A percentile compares a stretch with the other conserved stretches of the same genome.
These are phyloP conservation scores for Zapornia atra DNA, from an alignment of 2,113 vertebrate genomes.

Conservation along the genomic window DNA sequence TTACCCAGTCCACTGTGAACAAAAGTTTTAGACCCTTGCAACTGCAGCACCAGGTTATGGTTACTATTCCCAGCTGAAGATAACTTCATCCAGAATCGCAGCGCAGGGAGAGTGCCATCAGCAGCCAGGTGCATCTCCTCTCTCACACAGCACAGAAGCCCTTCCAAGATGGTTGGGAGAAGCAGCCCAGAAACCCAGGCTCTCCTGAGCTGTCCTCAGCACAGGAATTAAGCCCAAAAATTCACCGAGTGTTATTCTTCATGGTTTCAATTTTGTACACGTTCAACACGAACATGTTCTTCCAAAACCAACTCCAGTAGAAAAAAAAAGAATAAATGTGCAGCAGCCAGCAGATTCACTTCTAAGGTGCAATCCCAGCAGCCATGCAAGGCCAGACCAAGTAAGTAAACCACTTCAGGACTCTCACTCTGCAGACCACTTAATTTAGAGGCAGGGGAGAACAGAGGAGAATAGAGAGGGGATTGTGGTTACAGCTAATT, in stretches of 20 bases:
- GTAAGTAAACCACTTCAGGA: neutral
- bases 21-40: neutral
- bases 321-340: neutral
- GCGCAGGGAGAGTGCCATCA: neutral
- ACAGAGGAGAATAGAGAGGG: neutral
- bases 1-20: neutral
- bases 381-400: neutral
- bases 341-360: constrained; percentile 1
- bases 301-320: constrained; percentile 22
- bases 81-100: neutral
- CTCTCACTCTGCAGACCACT: neutral
- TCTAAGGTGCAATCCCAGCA: neutral
- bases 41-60: neutral
- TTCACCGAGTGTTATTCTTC: neutral
- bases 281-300: neutral
- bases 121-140: neutral
- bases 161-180: neutral
- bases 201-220: neutral
- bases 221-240: neutral
- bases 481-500: neutral
- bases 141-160: neutral
- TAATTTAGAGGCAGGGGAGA: neutral
- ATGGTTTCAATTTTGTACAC: neutral
- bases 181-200: neutral
- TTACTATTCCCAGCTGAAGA: neutral